Percentiles rank a stretch among this genome's conserved stretches.
These are phyloP conservation scores for Festucalex cinctus DNA, from an alignment of 2,113 vertebrate species.

Conservation along the genomic window DNA sequence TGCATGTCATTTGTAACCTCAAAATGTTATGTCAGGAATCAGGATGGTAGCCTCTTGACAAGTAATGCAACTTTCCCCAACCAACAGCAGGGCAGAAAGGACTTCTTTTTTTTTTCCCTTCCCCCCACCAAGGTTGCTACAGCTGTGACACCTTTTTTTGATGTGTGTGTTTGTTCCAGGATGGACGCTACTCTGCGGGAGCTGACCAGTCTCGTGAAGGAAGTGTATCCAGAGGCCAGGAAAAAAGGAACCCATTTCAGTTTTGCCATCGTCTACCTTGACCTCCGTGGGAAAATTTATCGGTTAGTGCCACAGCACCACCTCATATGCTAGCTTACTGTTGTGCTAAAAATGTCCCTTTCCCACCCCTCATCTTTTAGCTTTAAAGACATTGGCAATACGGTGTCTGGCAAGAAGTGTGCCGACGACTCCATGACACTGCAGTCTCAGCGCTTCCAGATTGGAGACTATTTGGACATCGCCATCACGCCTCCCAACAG, in stretches of 20 bases:
- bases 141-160: background rate
- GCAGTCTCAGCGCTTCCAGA: slow-evolving; percentile 97
- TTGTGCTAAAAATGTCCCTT: background rate
- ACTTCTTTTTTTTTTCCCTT: too few species aligned
- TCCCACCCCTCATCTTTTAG: slow-evolving; percentile 50
- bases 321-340: background rate
- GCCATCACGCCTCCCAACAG: slow-evolving; percentile 94
- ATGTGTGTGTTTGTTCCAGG: slow-evolving; percentile 58
- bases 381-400: slow-evolving; percentile 94
- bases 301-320: slow-evolving; percentile 70
- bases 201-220: slow-evolving; percentile 93
- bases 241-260: slow-evolving; percentile 98
- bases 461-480: slow-evolving; percentile 96
- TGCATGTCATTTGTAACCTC: too few species aligned
- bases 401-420: slow-evolving; percentile 91
- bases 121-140: background rate
- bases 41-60: too few species aligned
- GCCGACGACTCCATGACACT: slow-evolving; percentile 94
- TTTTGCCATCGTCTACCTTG: slow-evolving; percentile 93
- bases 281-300: slow-evolving; percentile 88
- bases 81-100: too few species aligned
- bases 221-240: slow-evolving; percentile 94
- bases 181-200: slow-evolving; percentile 99
- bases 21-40: too few species aligned
- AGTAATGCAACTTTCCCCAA: too few species aligned